These are phyloP conservation scores for Pseudopodoces humilis DNA, from an alignment of 2,113 vertebrate genomes.

Conservation along the genomic window DNA sequence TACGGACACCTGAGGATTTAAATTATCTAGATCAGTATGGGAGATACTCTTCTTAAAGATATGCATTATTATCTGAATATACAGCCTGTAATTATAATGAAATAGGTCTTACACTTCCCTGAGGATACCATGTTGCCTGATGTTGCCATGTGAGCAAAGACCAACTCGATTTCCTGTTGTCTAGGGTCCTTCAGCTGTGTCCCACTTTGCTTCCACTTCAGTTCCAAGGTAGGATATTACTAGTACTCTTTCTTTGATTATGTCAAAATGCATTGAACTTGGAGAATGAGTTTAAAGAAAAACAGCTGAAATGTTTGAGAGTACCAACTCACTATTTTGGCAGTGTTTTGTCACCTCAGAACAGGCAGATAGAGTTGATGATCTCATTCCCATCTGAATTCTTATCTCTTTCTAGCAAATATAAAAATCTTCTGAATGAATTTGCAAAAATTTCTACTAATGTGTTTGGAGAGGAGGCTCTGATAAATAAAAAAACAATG, in stretches of 20 bases:
- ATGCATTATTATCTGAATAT: neutral
- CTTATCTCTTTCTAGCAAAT: neutral
- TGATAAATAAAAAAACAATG: neutral
- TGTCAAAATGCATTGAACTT: neutral
- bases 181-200: neutral
- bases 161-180: neutral
- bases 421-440: neutral
- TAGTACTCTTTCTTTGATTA: neutral
- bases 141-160: neutral
- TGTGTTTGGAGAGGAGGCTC: accelerated
- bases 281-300: neutral
- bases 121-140: neutral
- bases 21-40: neutral
- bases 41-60: neutral
- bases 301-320: neutral
- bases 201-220: neutral
- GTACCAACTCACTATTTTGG: neutral
- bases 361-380: neutral
- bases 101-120: neutral
- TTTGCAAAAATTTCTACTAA: neutral
- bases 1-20: neutral
- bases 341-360: no score
- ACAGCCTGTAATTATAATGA: neutral
- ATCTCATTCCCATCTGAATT: neutral
- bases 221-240: neutral